Evolutionary conservation across 2,888 invertebrate genomes (phyloP), one percentile per base, ranked within the genome.

Genomic region (Ophioninae sp.): DNA sequence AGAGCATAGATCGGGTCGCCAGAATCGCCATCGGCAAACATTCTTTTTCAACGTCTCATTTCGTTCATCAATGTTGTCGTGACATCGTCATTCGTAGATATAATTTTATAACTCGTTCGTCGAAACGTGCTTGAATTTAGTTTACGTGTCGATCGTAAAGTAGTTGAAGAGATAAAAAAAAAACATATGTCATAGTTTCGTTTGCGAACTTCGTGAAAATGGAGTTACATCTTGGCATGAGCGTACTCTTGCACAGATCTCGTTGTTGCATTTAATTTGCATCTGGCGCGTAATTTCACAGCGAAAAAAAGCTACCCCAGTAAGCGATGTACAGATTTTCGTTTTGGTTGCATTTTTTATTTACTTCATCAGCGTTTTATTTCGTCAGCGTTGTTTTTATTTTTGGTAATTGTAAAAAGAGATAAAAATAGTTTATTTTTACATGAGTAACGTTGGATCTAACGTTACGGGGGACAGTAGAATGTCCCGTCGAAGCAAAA

Each of bases 401-500:
- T n/a, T n/a, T n/a, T 72, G 77, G 78, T 81, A 69, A 59, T 81
- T 81, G 59, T 76, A 41, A 67, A 75, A 7, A 59, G 41, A 39
- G 50, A 73, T 30, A 41, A 62, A 83, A 83, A 84, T 75, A 78
- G 78, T 87, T 88, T 88, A 87, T 89, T 89, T 90, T 81, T 76
- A 87, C 88, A 87, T 88, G 86, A 91, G 91, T 91, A 88, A 87
- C 87, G 87, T 88, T 83, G 89, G 89, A 80, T 87, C 87, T 85
- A 89, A 86, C 81, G 85, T 88, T 86, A 87, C 87, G 82, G 88
- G 88, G 86, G 88, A 88, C 88, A 89, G 83, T 90, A 92, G 88
- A 91, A 87, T 88, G 87, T 90, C 89, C 87, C 91, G 90, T 89
- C 91, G 90, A 90, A 91, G 92, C 89, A 93, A 95, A 94, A 96